Evolutionary conservation across 2,113 vertebrate species (phyloP).

Genomic region (Mionectes macconnelli): DNA sequence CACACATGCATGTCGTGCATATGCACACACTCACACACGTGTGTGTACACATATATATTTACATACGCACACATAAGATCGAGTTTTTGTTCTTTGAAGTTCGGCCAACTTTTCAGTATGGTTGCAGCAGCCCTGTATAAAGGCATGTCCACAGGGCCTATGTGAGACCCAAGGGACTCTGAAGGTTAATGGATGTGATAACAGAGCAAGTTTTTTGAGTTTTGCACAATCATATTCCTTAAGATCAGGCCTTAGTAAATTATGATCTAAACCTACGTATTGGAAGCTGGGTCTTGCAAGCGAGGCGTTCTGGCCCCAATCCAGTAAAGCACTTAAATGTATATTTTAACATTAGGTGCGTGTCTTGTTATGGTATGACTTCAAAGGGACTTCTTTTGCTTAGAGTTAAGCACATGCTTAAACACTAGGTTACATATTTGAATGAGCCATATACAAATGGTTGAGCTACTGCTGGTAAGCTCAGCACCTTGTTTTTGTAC

Average conservation of each 20-base stretch:
- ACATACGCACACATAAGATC: neutral
- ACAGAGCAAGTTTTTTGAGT: slow-evolving; percentile 29
- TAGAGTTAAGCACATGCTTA: slow-evolving; percentile 15
- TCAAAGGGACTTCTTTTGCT: slow-evolving; percentile 17
- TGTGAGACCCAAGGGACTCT: neutral
- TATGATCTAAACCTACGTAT: neutral
- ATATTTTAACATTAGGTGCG: neutral
- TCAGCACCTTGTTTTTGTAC: neutral
- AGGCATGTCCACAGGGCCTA: slow-evolving; percentile 9
- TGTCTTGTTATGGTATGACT: neutral
- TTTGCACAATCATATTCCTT: slow-evolving; percentile 20
- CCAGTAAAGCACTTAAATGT: slow-evolving; percentile 31
- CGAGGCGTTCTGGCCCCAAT: neutral
- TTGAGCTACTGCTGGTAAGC: neutral
- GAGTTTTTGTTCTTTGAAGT: slow-evolving; percentile 32
- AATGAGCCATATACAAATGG: neutral
- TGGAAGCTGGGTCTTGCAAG: neutral
- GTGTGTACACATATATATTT: rapidly evolving
- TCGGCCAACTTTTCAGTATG: neutral
- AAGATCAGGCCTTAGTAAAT: slow-evolving; percentile 16
- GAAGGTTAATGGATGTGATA: neutral
- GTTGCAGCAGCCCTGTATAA: neutral
- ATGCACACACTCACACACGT: neutral
- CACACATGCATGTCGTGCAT: neutral
- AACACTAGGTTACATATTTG: neutral